Base-by-base conservation (phyloP, 1,140 invertebrate species). In the Drosophila saltans region DNA sequence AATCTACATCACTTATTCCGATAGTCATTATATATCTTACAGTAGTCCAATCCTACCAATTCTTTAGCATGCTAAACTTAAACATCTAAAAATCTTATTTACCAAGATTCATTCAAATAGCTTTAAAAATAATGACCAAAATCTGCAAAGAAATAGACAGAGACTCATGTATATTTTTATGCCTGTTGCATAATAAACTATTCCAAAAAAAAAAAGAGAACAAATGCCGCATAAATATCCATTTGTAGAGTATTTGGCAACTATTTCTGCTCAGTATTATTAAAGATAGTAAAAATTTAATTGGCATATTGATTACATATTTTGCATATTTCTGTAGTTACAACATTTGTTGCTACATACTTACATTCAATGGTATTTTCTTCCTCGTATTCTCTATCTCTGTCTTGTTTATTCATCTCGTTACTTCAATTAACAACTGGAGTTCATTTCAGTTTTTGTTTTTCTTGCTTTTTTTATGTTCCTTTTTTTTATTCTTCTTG, bases 341-440 rank as follows among this genome's bases (percentile, higher is more conserved):
- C n/a, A 48, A 48, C 43, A 24, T 48, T 48, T 48, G 28, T 36
- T 36, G 33, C 6, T 7, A 4, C 6, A 36, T 36, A 36, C 33
- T 36, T 7, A 36, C 33, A 36, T 36, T 36, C 6, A 16, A 43
- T 7, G 8, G 8, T 28, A 28, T 28, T 43, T 26, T 63, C 26
- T 69, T 41, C 5, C 11, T 10, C 16, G 41, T 3, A 9, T 55
- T 58, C 24, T 57, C 45, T 9, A 21, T 33, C 30, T 59, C 62
- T 11, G 33, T 63, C 55, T 11, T n/a, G 21, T 60, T 8, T 48
- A 56, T 45, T 43, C 56, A 43, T 58, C 73, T 72, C 58, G 58
- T 72, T 72, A 72, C 63, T 65, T 68, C 65, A 80, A 77, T 77
- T 77, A 77, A 70, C 73, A 69, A 76, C 30, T 75, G 66, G 48